Percentiles rank a stretch among this genome's conserved stretches.
These are phyloP conservation scores for Halesus radiatus DNA, from an alignment of 1,140 invertebrate species.

Conservation along the genomic window DNA sequence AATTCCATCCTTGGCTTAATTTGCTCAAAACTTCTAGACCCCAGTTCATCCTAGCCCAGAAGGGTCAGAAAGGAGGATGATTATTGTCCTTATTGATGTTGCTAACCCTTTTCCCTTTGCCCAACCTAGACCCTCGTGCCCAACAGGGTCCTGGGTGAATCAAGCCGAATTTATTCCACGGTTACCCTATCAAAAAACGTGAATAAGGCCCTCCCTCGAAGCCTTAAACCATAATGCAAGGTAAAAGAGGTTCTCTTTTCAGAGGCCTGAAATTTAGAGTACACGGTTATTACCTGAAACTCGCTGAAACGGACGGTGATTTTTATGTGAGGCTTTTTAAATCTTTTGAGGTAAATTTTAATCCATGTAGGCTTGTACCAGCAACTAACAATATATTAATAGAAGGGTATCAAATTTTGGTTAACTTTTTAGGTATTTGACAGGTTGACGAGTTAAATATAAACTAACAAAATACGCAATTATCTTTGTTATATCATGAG, in stretches of 20 bases:
- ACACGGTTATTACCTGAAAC: background rate
- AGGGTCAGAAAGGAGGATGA: conserved; percentile 16
- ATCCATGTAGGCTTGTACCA: too few relatives aligned
- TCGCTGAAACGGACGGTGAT: background rate
- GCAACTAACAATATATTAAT: too few relatives aligned
- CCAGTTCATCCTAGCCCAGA: background rate
- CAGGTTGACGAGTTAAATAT: too few relatives aligned
- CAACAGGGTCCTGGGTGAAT: background rate
- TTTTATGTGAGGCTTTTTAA: too few relatives aligned
- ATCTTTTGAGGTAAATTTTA: too few relatives aligned
- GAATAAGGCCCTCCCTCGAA: background rate
- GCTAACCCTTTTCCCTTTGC: conserved; percentile 8
- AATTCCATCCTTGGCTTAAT: background rate
- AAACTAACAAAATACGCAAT: too few relatives aligned
- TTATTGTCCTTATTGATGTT: conserved; percentile 39
- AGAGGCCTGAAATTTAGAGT: background rate
- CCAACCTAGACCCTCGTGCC: conserved; percentile 5
- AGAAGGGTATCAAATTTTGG: too few relatives aligned
- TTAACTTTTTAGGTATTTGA: too few relatives aligned
- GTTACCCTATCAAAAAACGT: conserved; percentile 22
- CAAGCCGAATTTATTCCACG: conserved; percentile 28
- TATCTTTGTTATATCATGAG: too few relatives aligned
- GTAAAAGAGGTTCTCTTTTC: background rate
- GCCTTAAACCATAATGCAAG: background rate
- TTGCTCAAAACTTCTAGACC: background rate